phyloP scores from a whole-genome alignment of 2,888 invertebrate species.

The Dermolepida albohirtum region DNA sequence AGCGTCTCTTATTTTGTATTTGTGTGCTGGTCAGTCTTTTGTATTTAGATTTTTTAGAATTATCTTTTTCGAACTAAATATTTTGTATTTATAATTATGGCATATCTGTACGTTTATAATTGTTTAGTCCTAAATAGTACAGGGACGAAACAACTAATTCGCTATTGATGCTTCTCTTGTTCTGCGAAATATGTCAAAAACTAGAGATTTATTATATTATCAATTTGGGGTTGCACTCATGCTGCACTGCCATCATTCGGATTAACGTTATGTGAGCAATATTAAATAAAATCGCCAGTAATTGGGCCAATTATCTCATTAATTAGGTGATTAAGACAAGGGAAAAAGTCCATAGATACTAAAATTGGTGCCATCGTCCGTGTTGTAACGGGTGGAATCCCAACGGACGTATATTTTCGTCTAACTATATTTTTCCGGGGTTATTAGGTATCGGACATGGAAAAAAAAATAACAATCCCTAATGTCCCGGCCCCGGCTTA shows the following conservation, averaged over 20 bases:
- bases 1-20: no score
- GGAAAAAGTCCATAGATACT: slow-evolving; percentile 52
- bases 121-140: no score
- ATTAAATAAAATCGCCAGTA: slow-evolving; percentile 58
- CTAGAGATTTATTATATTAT: not conserved
- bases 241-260: not conserved
- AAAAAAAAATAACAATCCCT: slow-evolving; percentile 55
- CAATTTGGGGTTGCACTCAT: not conserved
- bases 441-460: slow-evolving; percentile 48
- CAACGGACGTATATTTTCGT: slow-evolving; percentile 55
- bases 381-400: slow-evolving; percentile 54
- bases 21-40: no score
- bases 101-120: no score
- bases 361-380: not conserved
- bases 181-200: not conserved
- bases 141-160: no score
- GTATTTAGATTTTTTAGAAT: no score
- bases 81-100: no score
- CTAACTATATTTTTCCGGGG: slow-evolving; percentile 54
- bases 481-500: slow-evolving; percentile 49
- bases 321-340: slow-evolving; percentile 58
- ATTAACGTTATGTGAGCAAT: slow-evolving; percentile 39
- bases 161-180: no score
- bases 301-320: slow-evolving; percentile 56
- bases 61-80: no score